Conservation (phyloP, 2,888 invertebrate species). For the Esperia sulphurella region DNA sequence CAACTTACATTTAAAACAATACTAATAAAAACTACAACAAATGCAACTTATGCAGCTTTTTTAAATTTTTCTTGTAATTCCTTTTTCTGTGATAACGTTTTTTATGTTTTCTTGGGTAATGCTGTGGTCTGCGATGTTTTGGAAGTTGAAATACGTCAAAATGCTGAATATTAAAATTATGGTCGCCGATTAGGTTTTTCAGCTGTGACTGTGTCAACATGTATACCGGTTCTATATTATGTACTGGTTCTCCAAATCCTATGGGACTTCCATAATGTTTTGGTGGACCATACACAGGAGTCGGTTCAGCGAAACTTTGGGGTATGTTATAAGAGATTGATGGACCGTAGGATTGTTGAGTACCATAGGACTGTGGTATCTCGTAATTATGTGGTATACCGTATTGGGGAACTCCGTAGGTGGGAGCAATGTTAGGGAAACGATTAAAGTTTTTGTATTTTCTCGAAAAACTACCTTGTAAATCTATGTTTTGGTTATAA, state of each 20-base stretch:
- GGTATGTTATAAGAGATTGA: background rate
- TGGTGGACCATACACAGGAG: conserved; percentile 12
- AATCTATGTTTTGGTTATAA: conserved; percentile 26
- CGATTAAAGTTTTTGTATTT: conserved; percentile 28
- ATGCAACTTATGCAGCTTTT: conserved; percentile 41
- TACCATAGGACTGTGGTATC: conserved; percentile 16
- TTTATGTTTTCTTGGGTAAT: conserved; percentile 27
- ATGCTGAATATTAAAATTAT: conserved; percentile 61
- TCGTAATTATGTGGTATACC: conserved; percentile 14
- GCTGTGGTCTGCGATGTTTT: conserved; percentile 18
- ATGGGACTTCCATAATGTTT: conserved; percentile 6
- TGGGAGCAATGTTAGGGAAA: conserved; percentile 19
- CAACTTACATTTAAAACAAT: background rate
- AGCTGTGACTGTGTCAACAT: conserved; percentile 61
- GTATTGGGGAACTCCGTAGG: conserved; percentile 29
- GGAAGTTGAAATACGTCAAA: conserved; percentile 54
- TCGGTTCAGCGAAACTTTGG: conserved; percentile 2
- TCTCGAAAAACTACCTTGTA: conserved; percentile 27
- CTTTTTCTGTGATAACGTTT: conserved; percentile 31
- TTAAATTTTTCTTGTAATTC: conserved; percentile 42
- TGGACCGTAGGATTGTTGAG: conserved; percentile 2
- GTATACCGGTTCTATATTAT: conserved; percentile 56
- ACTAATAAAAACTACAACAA: conserved; percentile 11
- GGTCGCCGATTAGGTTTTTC: conserved; percentile 52
- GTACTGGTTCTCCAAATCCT: conserved; percentile 5